phyloP scores from a whole-genome alignment of 2,888 invertebrate species.

The Brachypalpus laphriformis region DNA sequence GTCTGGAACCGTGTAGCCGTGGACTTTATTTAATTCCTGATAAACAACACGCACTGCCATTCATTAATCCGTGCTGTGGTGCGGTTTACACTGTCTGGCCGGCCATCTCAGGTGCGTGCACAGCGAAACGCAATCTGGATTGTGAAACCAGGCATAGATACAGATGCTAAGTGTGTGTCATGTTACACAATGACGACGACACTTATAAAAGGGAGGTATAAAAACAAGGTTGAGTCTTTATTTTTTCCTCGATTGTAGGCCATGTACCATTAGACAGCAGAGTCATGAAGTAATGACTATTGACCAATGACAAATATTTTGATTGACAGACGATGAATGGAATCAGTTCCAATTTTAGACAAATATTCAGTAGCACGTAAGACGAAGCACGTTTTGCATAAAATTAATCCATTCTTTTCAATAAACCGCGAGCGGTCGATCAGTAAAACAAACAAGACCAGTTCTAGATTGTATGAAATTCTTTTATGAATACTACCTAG shows the following conservation, averaged over 20 bases:
- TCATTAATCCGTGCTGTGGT: conserved; percentile 36
- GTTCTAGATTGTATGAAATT: conserved; percentile 18
- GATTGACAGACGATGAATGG: conserved; percentile 53
- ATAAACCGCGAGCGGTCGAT: not conserved
- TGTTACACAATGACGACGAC: conserved; percentile 43
- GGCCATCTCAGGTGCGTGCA: conserved; percentile 45
- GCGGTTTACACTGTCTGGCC: not conserved
- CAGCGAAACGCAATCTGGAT: conserved; percentile 57
- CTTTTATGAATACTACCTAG: conserved; percentile 15
- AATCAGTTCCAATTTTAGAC: conserved; percentile 4
- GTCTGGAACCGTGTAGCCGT: conserved; percentile 45
- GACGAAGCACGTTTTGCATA: conserved; percentile 33
- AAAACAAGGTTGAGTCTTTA: conserved; percentile 36
- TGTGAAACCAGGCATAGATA: conserved; percentile 47
- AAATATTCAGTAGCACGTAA: not conserved
- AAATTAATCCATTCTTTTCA: not conserved
- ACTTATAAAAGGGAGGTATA: conserved; percentile 11
- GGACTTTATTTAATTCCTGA: conserved; percentile 55
- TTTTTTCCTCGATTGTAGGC: conserved; percentile 10
- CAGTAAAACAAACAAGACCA: conserved; percentile 29
- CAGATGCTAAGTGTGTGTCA: conserved; percentile 35
- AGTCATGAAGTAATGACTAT: conserved; percentile 48
- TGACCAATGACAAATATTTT: conserved; percentile 45
- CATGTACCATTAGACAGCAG: conserved; percentile 34
- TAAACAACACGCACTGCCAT: conserved; percentile 61